Conservation (phyloP, 64 coral and sea anemone species). For the Dendrophyllia cribrosa region DNA sequence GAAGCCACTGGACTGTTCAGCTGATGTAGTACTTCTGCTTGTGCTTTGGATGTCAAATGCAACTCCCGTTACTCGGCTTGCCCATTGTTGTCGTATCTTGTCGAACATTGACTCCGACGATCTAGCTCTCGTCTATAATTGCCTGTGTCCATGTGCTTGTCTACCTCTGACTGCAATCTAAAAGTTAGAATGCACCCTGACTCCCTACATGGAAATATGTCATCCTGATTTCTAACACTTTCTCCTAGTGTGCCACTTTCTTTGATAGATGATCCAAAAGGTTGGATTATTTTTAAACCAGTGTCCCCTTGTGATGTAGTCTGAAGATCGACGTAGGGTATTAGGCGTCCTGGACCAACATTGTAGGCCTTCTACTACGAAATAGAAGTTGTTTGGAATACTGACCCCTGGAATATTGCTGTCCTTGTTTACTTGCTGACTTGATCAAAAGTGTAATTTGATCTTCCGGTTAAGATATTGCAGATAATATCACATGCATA, state of each 20-base stretch:
- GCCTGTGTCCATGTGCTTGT: no score
- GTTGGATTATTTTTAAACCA: conserved; percentile 44
- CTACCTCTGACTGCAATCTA: conserved; percentile 20
- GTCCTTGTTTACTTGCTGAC: no score
- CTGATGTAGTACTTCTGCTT: no score
- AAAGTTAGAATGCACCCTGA: conserved; percentile 61
- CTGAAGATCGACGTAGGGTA: background rate
- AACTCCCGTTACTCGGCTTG: conserved; percentile 25
- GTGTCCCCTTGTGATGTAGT: conserved; percentile 3
- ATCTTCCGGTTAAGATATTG: no score
- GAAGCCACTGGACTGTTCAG: background rate
- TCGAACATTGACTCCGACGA: conserved; percentile 20
- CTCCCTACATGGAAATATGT: conserved; percentile 49
- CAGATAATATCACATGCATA: no score
- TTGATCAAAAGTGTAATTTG: no score
- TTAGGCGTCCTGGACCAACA: conserved; percentile 15
- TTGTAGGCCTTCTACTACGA: conserved; percentile 56
- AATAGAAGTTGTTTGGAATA: conserved; percentile 24
- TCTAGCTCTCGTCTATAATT: conserved; percentile 13
- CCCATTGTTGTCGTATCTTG: conserved; percentile 30
- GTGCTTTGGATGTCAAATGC: no score
- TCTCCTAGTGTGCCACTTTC: conserved; percentile 2
- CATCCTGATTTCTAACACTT: background rate
- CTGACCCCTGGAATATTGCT: conserved; percentile 46
- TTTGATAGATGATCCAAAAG: conserved; percentile 55